Percentiles rank a stretch among this genome's conserved stretches.
Conservation (phyloP, 2,797 vertebrate species). For the Decapterus maruadsi region DNA sequence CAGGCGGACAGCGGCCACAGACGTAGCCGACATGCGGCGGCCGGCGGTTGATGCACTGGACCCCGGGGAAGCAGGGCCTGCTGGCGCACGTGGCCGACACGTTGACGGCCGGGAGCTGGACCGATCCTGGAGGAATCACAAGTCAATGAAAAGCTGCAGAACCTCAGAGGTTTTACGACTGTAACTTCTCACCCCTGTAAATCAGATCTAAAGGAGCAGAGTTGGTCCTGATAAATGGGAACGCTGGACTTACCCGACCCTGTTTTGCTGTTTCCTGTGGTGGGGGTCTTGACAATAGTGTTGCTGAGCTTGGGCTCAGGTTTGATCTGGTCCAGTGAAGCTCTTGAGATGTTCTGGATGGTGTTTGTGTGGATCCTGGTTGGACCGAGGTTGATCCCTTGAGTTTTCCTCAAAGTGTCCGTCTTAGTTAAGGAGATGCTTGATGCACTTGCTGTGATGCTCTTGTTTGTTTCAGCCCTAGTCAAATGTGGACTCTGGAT, state of each 20-base stretch:
- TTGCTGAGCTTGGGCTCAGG: conserved; percentile 18
- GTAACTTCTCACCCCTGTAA: too few species aligned
- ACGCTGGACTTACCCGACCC: conserved; percentile 48
- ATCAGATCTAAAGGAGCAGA: too few species aligned
- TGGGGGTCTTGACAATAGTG: conserved; percentile 9
- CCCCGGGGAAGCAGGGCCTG: conserved; percentile 87
- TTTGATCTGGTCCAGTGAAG: background rate
- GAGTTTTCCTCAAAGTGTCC: background rate
- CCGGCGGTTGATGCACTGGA: conserved; percentile 82
- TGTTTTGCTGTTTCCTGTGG: conserved; percentile 6
- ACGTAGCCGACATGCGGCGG: conserved; percentile 84
- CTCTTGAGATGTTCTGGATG: conserved; percentile 7
- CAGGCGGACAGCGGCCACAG: conserved; percentile 86
- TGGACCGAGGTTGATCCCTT: background rate
- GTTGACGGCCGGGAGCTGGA: conserved; percentile 9
- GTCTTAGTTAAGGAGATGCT: conserved; percentile 21
- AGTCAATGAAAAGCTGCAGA: too few species aligned
- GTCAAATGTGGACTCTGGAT: background rate
- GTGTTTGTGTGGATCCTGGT: conserved; percentile 6
- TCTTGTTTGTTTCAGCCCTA: background rate
- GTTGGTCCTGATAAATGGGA: background rate
- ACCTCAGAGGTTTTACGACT: too few species aligned
- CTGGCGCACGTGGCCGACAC: conserved; percentile 77
- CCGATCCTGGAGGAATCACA: conserved; percentile 35
- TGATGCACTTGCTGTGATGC: conserved; percentile 7